Evolutionary conservation across 1,140 invertebrate genomes (phyloP), one percentile per base, ranked within the genome.

Genomic region (Drosophila kanapiae): DNA sequence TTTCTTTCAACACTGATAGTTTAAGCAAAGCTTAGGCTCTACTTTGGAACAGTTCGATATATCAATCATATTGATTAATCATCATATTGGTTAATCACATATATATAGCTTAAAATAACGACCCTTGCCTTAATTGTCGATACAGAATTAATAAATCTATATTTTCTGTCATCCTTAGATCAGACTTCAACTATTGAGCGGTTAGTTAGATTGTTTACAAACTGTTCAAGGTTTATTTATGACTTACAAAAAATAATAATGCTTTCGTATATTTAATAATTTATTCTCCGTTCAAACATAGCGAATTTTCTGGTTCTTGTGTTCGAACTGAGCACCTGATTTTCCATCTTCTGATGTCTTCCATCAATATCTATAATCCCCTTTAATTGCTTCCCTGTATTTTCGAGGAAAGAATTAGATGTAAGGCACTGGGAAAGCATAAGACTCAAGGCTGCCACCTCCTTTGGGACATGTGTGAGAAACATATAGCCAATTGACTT

Each of bases 401-500:
- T 60, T 45, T 31, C n/a, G 7, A 8, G 31, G 4, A 43, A 29
- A 37, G 23, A 38, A 18, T 5, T 23, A 27, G 31, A 35, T 62
- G 58, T 57, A 42, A 23, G 53, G 9, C 18, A 14, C 18, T 56
- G 13, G 37, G 6, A 54, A 8, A 61, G 23, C 3, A 23, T 23
- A 23, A 23, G 18, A 27, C n/a, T 13, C 11, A 6, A 2, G 8
- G 8, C 10, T n/a, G n/a, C n/a, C n/a, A n/a, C 42, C 13, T 14
- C 0, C 23, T 23, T 23, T 2, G 2, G 29, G 29, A 45, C 14
- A 33, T 27, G 54, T 71, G 35, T 40, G 40, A 23, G 27, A 71
- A 49, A 72, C 68, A 51, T 72, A 72, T 71, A 59, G 53, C 69
- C 69, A 71, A 72, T 72, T 58, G 69, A 72, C 69, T 72, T 72